A percentile compares a stretch with the other conserved stretches of the same genome.
These are phyloP conservation scores for Bovichtus variegatus DNA, from an alignment of 2,797 vertebrate genomes.

Conservation along the genomic window DNA sequence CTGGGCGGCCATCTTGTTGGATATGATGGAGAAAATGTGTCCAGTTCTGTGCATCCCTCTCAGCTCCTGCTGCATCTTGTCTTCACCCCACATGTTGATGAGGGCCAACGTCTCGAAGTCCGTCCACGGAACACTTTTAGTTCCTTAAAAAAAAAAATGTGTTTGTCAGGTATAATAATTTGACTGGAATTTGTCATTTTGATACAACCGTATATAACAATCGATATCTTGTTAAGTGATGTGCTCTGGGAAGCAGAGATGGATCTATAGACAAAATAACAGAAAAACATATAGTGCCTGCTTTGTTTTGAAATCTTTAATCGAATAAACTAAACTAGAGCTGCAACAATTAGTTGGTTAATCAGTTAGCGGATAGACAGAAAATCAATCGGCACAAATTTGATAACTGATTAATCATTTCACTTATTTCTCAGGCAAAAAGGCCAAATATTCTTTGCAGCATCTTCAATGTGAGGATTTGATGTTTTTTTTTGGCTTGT, in stretches of 20 bases:
- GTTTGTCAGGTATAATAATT: background rate
- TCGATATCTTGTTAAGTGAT: background rate
- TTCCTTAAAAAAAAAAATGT: conserved; percentile 53
- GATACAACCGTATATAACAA: background rate
- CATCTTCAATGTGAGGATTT: background rate
- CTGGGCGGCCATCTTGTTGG: conserved; percentile 74
- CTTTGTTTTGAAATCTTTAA: background rate
- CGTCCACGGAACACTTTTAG: conserved; percentile 80
- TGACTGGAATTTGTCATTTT: background rate
- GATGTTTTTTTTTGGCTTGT: background rate
- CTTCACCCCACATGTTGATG: conserved; percentile 82
- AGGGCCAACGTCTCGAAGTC: conserved; percentile 82
- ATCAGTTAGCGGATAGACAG: background rate
- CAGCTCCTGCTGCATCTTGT: conserved; percentile 75
- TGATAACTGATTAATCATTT: no score
- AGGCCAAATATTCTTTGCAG: background rate
- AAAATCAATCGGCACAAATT: background rate
- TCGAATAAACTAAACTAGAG: background rate
- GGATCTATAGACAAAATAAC: background rate
- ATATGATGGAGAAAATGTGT: conserved; percentile 79
- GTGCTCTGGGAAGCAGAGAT: background rate
- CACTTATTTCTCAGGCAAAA: no score
- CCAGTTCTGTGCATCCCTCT: conserved; percentile 76
- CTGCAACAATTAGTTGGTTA: background rate
- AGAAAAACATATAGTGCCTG: background rate